phyloP scores from a whole-genome alignment of 2,888 invertebrate species.

The Drosophila tripunctata region DNA sequence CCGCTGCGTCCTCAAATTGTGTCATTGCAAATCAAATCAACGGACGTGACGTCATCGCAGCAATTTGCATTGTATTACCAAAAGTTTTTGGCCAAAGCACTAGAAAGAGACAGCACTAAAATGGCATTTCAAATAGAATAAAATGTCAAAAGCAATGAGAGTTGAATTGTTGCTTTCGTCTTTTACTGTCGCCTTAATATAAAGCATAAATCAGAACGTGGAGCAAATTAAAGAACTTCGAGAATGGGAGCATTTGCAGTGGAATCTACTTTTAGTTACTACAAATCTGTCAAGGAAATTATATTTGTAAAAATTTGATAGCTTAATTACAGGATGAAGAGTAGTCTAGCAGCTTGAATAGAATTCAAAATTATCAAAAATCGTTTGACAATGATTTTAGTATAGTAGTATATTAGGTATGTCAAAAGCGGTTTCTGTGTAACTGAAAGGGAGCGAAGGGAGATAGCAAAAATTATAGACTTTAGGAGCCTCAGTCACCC shows the following conservation, averaged over 20 bases:
- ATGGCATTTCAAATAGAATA: conserved; percentile 7
- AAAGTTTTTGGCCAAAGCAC: conserved; percentile 7
- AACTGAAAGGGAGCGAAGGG: too few relatives aligned
- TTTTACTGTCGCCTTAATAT: conserved; percentile 15
- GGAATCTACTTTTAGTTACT: too few relatives aligned
- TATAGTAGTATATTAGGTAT: too few relatives aligned
- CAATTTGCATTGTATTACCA: conserved; percentile 50
- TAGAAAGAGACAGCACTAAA: background rate
- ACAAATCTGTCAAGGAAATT: background rate
- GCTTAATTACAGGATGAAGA: background rate
- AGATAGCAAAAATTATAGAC: too few relatives aligned
- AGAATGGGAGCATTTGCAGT: too few relatives aligned
- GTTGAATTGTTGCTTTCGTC: background rate
- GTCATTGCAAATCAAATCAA: conserved; percentile 59
- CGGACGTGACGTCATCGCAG: conserved; percentile 53
- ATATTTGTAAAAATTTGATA: too few relatives aligned
- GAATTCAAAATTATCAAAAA: too few relatives aligned
- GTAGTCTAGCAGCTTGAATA: background rate
- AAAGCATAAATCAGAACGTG: conserved; percentile 15
- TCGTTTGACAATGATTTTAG: too few relatives aligned
- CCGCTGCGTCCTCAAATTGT: conserved; percentile 50
- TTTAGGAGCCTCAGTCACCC: too few relatives aligned
- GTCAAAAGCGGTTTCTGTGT: too few relatives aligned
- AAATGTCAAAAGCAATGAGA: conserved; percentile 10
- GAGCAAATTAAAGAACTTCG: conserved; percentile 6